Conservation (phyloP, 1,140 invertebrate genomes). For the Cyclargus thomasi region DNA sequence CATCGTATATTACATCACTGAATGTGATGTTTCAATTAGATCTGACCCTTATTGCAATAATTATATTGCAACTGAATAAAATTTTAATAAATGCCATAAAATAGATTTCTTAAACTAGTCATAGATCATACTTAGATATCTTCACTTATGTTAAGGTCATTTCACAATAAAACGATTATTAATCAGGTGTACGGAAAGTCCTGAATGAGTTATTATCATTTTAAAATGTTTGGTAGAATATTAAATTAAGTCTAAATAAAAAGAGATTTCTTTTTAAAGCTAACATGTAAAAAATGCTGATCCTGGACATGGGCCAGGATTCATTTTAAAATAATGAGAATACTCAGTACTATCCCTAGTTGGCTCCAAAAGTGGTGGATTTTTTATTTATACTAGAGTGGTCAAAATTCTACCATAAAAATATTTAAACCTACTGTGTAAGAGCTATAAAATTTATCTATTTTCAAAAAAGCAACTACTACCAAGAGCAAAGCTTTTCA, state of each 20-base stretch:
- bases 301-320: conserved; percentile 7
- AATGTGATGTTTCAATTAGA: too few relatives aligned
- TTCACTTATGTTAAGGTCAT: conserved; percentile 50
- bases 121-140: conserved; percentile 64
- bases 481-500: not conserved
- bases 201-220: not conserved
- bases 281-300: conserved; percentile 9
- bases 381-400: not conserved
- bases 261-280: not conserved
- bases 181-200: not conserved
- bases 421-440: not conserved
- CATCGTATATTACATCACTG: too few relatives aligned
- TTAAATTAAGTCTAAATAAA: not conserved
- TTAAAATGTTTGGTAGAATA: not conserved
- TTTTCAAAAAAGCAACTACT: not conserved
- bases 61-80: too few relatives aligned
- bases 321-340: conserved; percentile 9
- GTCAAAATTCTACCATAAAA: too few relatives aligned
- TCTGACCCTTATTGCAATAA: too few relatives aligned
- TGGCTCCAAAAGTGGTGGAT: conserved; percentile 1
- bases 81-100: not conserved
- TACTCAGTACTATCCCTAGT: not conserved
- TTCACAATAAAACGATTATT: not conserved
- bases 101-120: conserved; percentile 46
- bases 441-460: not conserved